Conservation (phyloP, 2,113 vertebrate genomes). For the Pygathrix nemaeus region DNA sequence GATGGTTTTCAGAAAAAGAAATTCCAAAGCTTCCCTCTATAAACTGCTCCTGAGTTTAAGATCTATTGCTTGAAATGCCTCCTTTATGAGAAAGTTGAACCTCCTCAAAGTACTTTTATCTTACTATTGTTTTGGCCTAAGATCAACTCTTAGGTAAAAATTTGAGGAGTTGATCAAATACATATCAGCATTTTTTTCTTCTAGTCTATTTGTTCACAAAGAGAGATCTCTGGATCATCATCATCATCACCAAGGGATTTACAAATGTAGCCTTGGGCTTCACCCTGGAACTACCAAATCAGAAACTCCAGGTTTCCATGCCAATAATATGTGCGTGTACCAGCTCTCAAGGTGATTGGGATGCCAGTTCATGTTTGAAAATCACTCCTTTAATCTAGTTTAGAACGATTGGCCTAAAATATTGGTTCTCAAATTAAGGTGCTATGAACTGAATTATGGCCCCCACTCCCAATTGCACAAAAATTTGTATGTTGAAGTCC, state of each 20-base stretch:
- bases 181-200: background rate
- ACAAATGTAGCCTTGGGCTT: background rate
- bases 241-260: background rate
- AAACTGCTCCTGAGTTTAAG: background rate
- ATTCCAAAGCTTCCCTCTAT: background rate
- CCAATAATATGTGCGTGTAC: background rate
- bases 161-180: background rate
- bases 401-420: background rate
- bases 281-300: background rate
- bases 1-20: background rate
- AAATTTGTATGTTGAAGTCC: background rate
- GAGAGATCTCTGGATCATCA: background rate
- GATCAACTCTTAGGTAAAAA: background rate
- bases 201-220: background rate
- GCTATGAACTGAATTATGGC: background rate
- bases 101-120: background rate
- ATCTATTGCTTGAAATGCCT: background rate
- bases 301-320: background rate
- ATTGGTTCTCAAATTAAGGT: background rate
- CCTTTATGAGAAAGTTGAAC: background rate
- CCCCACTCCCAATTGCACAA: background rate
- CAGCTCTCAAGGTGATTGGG: background rate
- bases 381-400: background rate
- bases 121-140: background rate
- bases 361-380: background rate